phyloP scores from a whole-genome alignment of 2,113 vertebrate species.

The Phaethon lepturus region DNA sequence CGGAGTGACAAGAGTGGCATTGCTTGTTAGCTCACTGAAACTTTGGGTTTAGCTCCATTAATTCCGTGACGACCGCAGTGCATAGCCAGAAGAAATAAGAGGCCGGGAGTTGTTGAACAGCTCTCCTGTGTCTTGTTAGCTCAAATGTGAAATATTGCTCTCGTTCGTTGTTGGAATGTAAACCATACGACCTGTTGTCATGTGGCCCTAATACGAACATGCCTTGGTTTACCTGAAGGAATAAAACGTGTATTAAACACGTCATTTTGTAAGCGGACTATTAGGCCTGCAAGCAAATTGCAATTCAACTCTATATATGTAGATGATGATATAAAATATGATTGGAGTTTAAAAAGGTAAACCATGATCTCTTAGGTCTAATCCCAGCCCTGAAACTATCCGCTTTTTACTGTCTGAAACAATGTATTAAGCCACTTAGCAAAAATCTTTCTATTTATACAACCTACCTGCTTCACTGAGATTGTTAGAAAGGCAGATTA shows the following conservation, averaged over 20 bases:
- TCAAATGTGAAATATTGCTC: constrained; percentile 10
- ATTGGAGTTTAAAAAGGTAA: not conserved
- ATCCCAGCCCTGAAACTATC: not conserved
- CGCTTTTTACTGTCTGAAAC: not conserved
- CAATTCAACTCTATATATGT: not conserved
- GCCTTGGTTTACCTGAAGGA: not conserved
- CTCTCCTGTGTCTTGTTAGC: constrained; percentile 29
- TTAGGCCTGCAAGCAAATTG: not conserved
- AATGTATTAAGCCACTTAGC: not conserved
- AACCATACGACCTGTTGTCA: not conserved
- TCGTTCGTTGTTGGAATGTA: not conserved
- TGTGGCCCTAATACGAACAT: not conserved
- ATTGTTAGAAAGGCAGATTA: not conserved
- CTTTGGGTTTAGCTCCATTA: not conserved
- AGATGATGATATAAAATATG: not conserved
- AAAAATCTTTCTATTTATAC: not conserved
- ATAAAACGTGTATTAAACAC: not conserved
- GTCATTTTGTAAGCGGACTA: not conserved
- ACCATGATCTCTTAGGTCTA: not conserved
- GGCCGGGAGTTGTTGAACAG: not conserved
- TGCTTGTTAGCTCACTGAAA: not conserved
- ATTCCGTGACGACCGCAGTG: not conserved
- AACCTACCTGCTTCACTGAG: not conserved
- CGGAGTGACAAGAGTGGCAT: not conserved
- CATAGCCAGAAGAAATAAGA: not conserved